Percentiles rank a stretch among this genome's conserved stretches.
Evolutionary conservation across 2,888 invertebrate species (phyloP).

Genomic region (Stictocephala bisonia): DNA sequence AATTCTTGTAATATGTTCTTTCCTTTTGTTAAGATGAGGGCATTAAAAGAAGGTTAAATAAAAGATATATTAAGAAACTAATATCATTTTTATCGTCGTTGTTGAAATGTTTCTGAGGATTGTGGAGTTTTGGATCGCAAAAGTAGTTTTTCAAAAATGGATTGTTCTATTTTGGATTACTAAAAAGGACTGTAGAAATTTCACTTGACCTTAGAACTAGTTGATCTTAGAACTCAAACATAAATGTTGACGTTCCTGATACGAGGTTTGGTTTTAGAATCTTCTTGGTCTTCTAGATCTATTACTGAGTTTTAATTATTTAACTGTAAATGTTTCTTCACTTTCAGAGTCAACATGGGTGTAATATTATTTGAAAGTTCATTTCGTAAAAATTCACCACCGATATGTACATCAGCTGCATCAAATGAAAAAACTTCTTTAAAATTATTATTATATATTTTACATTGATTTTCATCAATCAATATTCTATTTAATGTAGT

Average conservation of each 20-base stretch:
- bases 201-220: too few relatives aligned
- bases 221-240: slow-evolving; percentile 2
- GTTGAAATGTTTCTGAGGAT: too few relatives aligned
- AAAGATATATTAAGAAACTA: too few relatives aligned
- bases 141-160: slow-evolving; percentile 14
- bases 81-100: too few relatives aligned
- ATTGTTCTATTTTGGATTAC: slow-evolving; percentile 18
- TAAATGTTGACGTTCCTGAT: too few relatives aligned
- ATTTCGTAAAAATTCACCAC: slow-evolving; percentile 14
- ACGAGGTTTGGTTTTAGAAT: background rate
- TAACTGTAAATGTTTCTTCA: background rate
- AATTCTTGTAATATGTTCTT: too few relatives aligned
- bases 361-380: slow-evolving; percentile 1
- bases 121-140: too few relatives aligned
- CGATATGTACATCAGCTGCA: background rate
- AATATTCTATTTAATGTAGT: background rate
- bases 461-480: slow-evolving; percentile 26
- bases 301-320: background rate
- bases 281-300: background rate
- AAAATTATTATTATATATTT: slow-evolving; percentile 14
- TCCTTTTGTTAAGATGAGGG: too few relatives aligned
- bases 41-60: too few relatives aligned
- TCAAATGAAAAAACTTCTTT: background rate
- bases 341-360: slow-evolving; percentile 5
- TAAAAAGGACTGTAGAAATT: too few relatives aligned